Base-by-base conservation (phyloP, 2,797 vertebrate genomes). In the Neostethus bicornis region DNA sequence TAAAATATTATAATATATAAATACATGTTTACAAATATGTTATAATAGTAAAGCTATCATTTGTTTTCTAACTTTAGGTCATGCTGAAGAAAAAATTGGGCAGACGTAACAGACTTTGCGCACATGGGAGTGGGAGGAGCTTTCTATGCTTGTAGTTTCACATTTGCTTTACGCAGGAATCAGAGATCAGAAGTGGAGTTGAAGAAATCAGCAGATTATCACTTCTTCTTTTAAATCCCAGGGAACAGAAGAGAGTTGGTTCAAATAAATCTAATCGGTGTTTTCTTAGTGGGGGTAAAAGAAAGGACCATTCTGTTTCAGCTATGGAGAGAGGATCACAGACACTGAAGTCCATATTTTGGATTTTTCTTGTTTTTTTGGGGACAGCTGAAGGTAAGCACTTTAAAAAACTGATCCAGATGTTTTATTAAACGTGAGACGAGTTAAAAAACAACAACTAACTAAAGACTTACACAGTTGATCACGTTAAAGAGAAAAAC, bases 331-430 rank as follows among this genome's bases (percentile, higher is more conserved):
- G 32, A 38, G 64, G 60, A 49, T 55, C 60, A 54, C 24, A 44
- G 48, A 63, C 54, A 12, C 28, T 51, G 4, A 49, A 16, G 10
- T 8, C n/a, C 13, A 0, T 25, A 2, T 25, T 83, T n/a, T 80
- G 74, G 73, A 1, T 91, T 0, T 80, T 57, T 62, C 55, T 35
- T 7, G 17, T 61, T 2, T 32, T 90, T 58, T 1, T 78, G 8
- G 6, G 44, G 35, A 13, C 45, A 1, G 49, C 48, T 51, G 54
- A 23, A 90, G 91, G 91, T 92, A 85, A 87, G 85, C 1, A 11
- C 2, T 1, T 2, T 5, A 5, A 26, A 13, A 25, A 31, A 31
- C 38, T 23, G 23, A 46, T 51, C 14, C n/a, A 9, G 44, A 37
- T 20, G 16, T 2, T 8, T 11, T 2, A 1, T 9, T n/a, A 5